Conservation (phyloP, 2,888 invertebrate genomes). For the Seira sanloemensis region DNA sequence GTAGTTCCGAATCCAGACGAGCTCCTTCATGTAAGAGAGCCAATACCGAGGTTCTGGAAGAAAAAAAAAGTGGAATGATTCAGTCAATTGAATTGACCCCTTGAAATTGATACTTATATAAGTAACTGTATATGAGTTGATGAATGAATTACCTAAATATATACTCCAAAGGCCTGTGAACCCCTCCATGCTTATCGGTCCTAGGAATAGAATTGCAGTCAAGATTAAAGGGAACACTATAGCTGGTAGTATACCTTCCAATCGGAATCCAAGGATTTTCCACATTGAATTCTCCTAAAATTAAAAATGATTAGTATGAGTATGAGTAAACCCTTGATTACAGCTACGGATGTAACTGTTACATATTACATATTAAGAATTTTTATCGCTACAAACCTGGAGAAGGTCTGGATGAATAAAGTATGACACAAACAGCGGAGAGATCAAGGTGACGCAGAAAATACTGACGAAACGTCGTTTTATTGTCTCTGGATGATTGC, state of each 20-base stretch:
- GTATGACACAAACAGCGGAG: conserved; percentile 86
- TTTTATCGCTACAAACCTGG: conserved; percentile 79
- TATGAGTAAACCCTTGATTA: too few relatives aligned
- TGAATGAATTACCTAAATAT: conserved; percentile 65
- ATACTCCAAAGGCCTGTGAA: conserved; percentile 62
- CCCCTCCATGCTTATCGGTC: conserved; percentile 78
- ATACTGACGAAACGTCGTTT: conserved; percentile 92
- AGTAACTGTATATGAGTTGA: too few relatives aligned
- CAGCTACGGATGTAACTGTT: too few relatives aligned
- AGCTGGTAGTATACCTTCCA: conserved; percentile 85
- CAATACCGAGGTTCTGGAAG: conserved; percentile 84
- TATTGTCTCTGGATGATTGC: conserved; percentile 92
- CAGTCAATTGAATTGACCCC: too few relatives aligned
- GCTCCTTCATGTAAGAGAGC: conserved; percentile 81
- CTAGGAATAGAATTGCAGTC: conserved; percentile 88
- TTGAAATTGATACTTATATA: too few relatives aligned
- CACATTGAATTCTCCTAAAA: conserved; percentile 76
- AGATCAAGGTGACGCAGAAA: conserved; percentile 86
- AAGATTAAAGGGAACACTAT: conserved; percentile 84
- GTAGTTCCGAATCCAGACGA: conserved; percentile 92
- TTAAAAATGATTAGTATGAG: neutral
- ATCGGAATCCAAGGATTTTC: conserved; percentile 86
- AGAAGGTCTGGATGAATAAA: conserved; percentile 82
- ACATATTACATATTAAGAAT: too few relatives aligned
- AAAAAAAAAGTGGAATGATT: too few relatives aligned